These are phyloP conservation scores for Zoanthus gigantus DNA, from an alignment of 92 coral and sea anemone genomes.

Conservation along the genomic window DNA sequence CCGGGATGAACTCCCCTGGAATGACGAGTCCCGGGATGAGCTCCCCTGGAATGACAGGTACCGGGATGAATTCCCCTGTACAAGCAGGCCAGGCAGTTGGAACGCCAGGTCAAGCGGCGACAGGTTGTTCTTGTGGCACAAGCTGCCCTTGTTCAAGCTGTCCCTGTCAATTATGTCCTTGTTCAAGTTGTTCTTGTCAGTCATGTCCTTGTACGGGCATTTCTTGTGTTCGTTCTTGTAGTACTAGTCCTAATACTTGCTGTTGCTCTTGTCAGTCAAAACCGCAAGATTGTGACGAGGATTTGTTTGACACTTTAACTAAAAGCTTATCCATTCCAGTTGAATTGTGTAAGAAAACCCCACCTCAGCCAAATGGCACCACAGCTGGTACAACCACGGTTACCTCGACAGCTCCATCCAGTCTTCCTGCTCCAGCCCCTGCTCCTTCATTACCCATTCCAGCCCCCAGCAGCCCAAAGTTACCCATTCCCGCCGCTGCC, in stretches of 20 bases:
- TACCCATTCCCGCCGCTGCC: slow-evolving; percentile 11
- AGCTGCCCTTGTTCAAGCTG: slow-evolving; percentile 8
- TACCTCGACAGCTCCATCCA: not conserved
- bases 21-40: not conserved
- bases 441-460: not conserved
- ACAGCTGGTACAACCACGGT: not conserved
- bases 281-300: slow-evolving; percentile 34
- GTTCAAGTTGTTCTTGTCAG: slow-evolving; percentile 3
- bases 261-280: slow-evolving; percentile 27
- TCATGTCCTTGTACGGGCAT: not conserved
- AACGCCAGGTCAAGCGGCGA: not conserved
- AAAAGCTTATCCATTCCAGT: slow-evolving; percentile 25
- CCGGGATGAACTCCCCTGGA: slow-evolving; percentile 27
- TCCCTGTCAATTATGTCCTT: not conserved
- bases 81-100: not conserved
- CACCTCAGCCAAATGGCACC: slow-evolving; percentile 12
- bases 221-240: slow-evolving; percentile 17
- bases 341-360: slow-evolving; percentile 24
- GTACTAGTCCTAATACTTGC: slow-evolving; percentile 25
- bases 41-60: not conserved
- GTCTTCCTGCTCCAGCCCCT: not conserved
- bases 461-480: not conserved
- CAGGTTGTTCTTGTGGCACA: slow-evolving; percentile 9
- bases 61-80: slow-evolving; percentile 1
- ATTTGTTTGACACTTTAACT: slow-evolving; percentile 35